Base-by-base conservation (phyloP, 2,113 vertebrate genomes). In the Pollachius pollachius region DNA sequence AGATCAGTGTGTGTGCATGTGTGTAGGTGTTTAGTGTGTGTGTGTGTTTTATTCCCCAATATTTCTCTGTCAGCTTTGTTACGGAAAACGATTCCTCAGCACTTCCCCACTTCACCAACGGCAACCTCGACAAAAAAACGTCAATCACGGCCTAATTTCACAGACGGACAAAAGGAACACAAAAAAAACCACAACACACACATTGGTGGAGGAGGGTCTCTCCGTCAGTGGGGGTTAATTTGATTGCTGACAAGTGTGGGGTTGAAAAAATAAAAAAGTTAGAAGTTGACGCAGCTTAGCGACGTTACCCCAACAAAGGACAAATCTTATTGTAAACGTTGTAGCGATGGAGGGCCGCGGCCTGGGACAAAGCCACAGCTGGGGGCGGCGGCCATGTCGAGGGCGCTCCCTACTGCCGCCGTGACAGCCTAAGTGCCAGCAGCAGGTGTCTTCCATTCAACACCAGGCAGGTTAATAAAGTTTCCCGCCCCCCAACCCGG, bases 371-470 rank as follows among this genome's bases (percentile, higher is more conserved):
- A 88, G 83, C 82, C 84, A 71, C 90, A 88, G 80, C 90, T 84
- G 88, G 88, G 75, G 61, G 76, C 59, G 58, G 74, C 54, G 87
- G 83, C 85, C 85, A 87, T 65, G 81, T 77, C 75, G 68, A 86
- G 88, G 80, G 59, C 78, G 87, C 84, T 88, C 86, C 89, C 86
- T 65, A 54, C 70, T 71, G 78, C 81, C 65, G 86, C 87, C 91
- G 89, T 87, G 87, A 87, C 77, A 78, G 85, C 80, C 89, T 86
- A 90, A 91, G 88, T 91, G 89, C 83, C 84, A 92, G 88, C 90
- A 92, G 90, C 91, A 91, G 91, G 92, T 91, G 91, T 91, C 89
- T 91, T 79, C 87, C 86, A 90, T 93, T 92, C 91, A 93, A 76
- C 52, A 54, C 84, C 21, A 74, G 84, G 87, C 89, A 87, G 88